Evolutionary conservation across 1,140 invertebrate genomes (phyloP).

Genomic region (Latrodectus geometricus): DNA sequence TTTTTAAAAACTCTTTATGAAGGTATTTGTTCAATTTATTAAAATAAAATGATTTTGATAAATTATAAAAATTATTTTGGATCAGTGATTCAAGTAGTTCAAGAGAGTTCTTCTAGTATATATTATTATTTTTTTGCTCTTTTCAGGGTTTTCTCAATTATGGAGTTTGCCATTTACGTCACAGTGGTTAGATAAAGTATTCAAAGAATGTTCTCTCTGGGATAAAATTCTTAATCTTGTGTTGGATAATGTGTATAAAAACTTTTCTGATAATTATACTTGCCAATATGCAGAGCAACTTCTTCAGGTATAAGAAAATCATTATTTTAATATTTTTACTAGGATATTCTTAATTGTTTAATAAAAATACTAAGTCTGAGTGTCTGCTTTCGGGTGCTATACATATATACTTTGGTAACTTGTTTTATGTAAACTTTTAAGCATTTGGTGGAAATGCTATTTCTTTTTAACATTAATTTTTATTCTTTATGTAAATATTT

Average conservation of each 20-base stretch:
- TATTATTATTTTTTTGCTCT: not conserved
- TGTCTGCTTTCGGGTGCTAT: no score
- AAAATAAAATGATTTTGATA: no score
- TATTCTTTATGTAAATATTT: no score
- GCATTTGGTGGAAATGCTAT: no score
- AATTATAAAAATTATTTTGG: no score
- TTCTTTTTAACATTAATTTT: no score
- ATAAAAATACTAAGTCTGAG: no score
- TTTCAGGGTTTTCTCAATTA: conserved; percentile 40
- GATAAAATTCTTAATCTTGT: conserved; percentile 31
- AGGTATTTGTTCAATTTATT: conserved; percentile 64
- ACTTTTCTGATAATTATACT: conserved; percentile 25
- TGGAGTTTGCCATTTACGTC: conserved; percentile 3
- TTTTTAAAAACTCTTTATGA: conserved; percentile 69
- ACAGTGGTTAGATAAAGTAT: conserved; percentile 25
- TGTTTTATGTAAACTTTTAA: no score
- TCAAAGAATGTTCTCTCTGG: conserved; percentile 35
- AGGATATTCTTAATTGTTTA: no score
- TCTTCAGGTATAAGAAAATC: conserved; percentile 24
- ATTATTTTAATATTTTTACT: no score
- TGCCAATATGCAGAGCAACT: conserved; percentile 59
- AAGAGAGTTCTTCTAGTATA: not conserved
- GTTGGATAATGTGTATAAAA: conserved; percentile 31
- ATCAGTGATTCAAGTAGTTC: no score
- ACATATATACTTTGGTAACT: no score